These are phyloP conservation scores for Eudyptes chrysolophus DNA, from an alignment of 2,113 vertebrate genomes.

Conservation along the genomic window DNA sequence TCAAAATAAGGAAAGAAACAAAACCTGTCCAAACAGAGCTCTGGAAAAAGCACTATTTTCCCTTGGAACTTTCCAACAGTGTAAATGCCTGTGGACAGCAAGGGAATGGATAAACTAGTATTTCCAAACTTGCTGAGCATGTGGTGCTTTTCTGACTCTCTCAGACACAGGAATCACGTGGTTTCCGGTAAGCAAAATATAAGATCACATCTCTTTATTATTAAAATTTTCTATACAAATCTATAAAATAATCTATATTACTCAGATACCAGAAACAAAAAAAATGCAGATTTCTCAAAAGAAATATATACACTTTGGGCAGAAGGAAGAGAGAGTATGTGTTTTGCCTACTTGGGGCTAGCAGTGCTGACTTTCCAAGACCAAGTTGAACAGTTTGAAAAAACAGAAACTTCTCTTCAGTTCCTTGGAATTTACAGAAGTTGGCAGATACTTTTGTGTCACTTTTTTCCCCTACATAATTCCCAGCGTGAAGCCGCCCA, in stretches of 20 bases:
- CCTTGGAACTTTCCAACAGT: background rate
- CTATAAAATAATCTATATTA: background rate
- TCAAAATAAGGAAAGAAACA: background rate
- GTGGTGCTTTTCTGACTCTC: background rate
- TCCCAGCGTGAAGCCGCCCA: fast-evolving
- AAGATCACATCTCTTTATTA: background rate
- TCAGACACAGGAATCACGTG: background rate
- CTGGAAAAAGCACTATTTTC: background rate
- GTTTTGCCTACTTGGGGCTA: background rate
- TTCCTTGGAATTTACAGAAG: background rate
- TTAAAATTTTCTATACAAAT: background rate
- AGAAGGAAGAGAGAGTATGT: background rate
- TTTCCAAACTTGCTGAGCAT: background rate
- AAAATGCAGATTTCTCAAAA: background rate
- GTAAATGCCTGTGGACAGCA: no score
- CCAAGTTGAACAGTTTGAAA: background rate
- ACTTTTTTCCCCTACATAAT: fast-evolving
- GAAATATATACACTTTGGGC: background rate
- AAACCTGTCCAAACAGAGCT: background rate
- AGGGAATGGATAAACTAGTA: background rate
- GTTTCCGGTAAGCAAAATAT: background rate
- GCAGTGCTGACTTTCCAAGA: background rate
- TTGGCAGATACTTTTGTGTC: fast-evolving
- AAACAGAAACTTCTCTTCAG: background rate
- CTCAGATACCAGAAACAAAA: background rate